Percentiles rank a stretch among this genome's conserved stretches.
These are phyloP conservation scores for Heliconius congener DNA, from an alignment of 1,140 invertebrate species.

Conservation along the genomic window DNA sequence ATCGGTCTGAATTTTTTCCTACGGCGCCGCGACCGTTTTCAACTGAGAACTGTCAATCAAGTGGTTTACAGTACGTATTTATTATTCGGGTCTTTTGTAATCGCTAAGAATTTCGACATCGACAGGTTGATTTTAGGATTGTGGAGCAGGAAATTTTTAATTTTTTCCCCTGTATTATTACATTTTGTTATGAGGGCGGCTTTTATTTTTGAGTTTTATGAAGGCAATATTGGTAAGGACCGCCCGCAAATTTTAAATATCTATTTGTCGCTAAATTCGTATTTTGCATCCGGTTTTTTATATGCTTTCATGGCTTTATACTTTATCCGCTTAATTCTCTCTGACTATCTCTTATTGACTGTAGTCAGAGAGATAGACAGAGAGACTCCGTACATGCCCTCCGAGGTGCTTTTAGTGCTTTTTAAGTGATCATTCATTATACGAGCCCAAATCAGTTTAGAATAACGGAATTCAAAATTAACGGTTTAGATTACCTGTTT, in stretches of 20 bases:
- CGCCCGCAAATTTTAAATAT: neutral
- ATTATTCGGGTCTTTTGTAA: conserved; percentile 69
- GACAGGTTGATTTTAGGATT: conserved; percentile 51
- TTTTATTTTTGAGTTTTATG: conserved; percentile 7
- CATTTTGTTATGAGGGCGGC: neutral
- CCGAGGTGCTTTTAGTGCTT: too few relatives aligned
- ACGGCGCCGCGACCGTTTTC: conserved; percentile 51
- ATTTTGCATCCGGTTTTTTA: neutral
- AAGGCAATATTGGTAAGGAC: neutral
- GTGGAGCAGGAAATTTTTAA: conserved; percentile 18
- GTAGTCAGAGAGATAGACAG: too few relatives aligned
- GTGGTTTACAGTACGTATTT: conserved; percentile 55
- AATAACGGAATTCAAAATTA: too few relatives aligned
- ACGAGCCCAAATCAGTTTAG: too few relatives aligned
- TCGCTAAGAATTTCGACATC: conserved; percentile 60
- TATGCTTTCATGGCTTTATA: too few relatives aligned
- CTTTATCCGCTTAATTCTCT: too few relatives aligned
- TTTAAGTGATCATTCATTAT: too few relatives aligned
- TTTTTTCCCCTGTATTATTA: neutral
- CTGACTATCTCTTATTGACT: too few relatives aligned
- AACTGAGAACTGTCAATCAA: conserved; percentile 68
- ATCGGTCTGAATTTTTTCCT: conserved; percentile 48
- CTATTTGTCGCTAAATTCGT: neutral
- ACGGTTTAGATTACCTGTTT: too few relatives aligned
- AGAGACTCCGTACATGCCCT: too few relatives aligned